Evolutionary conservation across 2,797 vertebrate species (phyloP).

Genomic region (Hozukius guyotensis): DNA sequence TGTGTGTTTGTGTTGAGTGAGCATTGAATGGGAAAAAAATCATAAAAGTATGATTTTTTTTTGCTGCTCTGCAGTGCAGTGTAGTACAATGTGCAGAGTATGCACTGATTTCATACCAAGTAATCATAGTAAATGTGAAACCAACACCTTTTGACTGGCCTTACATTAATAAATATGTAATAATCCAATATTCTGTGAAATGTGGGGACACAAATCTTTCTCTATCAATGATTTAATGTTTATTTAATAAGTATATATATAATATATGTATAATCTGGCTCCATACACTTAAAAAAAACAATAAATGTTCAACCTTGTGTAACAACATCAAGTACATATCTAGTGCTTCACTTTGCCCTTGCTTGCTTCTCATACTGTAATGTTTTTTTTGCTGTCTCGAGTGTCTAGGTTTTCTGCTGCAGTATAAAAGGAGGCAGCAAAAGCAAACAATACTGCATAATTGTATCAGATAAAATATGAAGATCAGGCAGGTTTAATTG

Average conservation of each 20-base stretch:
- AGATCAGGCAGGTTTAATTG: constrained; percentile 1
- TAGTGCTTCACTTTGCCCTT: not conserved
- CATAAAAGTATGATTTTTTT: not conserved
- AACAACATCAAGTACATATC: not conserved
- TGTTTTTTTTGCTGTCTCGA: not conserved
- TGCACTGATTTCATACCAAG: not conserved
- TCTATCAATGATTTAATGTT: not conserved
- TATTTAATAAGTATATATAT: not conserved
- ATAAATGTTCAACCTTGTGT: not conserved
- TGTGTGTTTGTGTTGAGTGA: not conserved
- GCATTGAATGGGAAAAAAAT: not conserved
- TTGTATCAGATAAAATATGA: not conserved
- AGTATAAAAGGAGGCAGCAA: not conserved
- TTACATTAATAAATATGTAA: not conserved
- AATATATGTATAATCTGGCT: not conserved
- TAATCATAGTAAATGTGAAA: not conserved
- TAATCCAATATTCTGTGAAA: not conserved
- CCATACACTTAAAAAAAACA: not conserved
- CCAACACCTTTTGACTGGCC: not conserved
- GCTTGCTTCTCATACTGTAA: no score
- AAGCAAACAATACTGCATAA: not conserved
- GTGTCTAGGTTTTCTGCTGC: not conserved
- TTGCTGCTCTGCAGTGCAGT: not conserved
- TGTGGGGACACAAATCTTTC: not conserved
- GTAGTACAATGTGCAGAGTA: not conserved